phyloP scores from a whole-genome alignment of 64 coral and sea anemone genomes.

The Pachyseris speciosa region DNA sequence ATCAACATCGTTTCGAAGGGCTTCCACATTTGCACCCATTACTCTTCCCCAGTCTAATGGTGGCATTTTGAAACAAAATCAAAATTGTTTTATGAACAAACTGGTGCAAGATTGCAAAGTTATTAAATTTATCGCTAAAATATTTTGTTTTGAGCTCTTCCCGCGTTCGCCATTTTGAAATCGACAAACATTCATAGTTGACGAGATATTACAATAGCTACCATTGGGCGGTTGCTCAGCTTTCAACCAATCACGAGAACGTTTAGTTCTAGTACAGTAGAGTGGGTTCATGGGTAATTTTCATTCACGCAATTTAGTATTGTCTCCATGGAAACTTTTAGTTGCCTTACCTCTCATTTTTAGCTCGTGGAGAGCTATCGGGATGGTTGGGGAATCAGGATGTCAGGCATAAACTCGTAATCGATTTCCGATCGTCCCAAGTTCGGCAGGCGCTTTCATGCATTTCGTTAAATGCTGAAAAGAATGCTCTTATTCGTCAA shows the following conservation, averaged over 20 bases:
- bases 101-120: not conserved
- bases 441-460: no score
- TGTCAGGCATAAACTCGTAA: no score
- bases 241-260: not conserved
- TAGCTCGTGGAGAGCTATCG: no score
- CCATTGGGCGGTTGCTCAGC: not conserved
- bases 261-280: not conserved
- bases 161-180: slow-evolving; percentile 95
- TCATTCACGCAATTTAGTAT: not conserved
- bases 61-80: slow-evolving; percentile 49
- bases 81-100: not conserved
- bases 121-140: slow-evolving; percentile 38
- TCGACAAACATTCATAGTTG: not conserved
- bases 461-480: no score
- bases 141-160: not conserved
- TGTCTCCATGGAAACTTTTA: no score
- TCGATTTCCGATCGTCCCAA: no score
- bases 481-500: no score
- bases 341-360: no score
- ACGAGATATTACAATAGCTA: not conserved
- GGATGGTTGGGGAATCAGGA: no score
- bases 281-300: not conserved
- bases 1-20: slow-evolving; percentile 74
- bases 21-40: slow-evolving; percentile 63
- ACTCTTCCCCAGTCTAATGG: slow-evolving; percentile 93